Evolutionary conservation across 2,797 vertebrate genomes (phyloP), one percentile per base, ranked within the genome.

Genomic region (Psittacula echo): DNA sequence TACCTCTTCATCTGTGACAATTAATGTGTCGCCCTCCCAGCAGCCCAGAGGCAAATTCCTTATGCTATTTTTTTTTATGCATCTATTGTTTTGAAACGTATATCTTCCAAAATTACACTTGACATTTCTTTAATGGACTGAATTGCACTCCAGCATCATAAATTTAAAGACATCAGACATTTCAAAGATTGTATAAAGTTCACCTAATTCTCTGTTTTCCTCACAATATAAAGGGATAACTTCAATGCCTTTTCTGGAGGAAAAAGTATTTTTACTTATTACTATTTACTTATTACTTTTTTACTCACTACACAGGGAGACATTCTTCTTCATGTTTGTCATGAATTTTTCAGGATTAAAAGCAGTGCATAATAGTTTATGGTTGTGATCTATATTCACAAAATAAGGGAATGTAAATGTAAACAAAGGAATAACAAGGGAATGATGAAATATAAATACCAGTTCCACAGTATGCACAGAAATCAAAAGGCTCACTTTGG

Each of bases 1-100:
- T 96, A 87, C 91, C 68, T 90, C 91, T 94, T 96, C 94, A 90
- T 94, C 93, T 96, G 88, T 91, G 93, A 96, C 95, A 95, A 94
- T 95, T 95, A 95, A 89, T 74, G 77, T 88, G 90, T 93, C 75
- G 73, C 68, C 39, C 91, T 93, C 67, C 84, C 71, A 95, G 87
- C 85, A 90, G 77, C 93, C 93, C 74, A 94, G 84, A 94, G 84
- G 94, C 85, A 95, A 95, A 94, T 90, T 90, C 75, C 91, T 94
- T 94, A 93, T 94, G 91, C 82, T 86, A 66, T 96, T 87, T 95
- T 87, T 37, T 92, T 94, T 94, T 91, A 95, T 91, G 85, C 91
- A 93, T 87, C 87, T 95, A 90, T 93, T 96, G 66, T 92, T 95
- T 93, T 93, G 96, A 94, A 96, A 95, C 44, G 78, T 76, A 85